A percentile compares a stretch with the other conserved stretches of the same genome.
Conservation (phyloP, 2,113 vertebrate species). For the Ancistrus triradiatus region DNA sequence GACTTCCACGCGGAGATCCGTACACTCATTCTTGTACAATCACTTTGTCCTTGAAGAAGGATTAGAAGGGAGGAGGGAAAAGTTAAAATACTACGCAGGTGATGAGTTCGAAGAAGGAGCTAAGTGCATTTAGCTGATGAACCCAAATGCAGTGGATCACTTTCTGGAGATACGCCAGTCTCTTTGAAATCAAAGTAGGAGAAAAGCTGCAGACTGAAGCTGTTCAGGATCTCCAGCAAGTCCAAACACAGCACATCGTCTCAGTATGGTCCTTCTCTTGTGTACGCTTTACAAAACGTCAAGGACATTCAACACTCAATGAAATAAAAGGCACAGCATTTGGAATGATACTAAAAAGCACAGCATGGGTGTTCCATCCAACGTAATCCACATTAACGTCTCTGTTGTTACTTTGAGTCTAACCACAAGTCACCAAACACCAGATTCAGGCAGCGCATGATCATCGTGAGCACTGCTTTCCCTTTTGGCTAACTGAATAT, state of each 20-base stretch:
- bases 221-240: no score
- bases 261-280: no score
- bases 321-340: no score
- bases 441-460: not conserved
- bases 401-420: not conserved
- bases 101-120: slow-evolving; percentile 58
- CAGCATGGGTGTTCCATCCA: no score
- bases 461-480: slow-evolving; percentile 19
- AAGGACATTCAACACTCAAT: no score
- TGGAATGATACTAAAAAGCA: no score
- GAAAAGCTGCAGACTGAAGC: not conserved
- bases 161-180: not conserved
- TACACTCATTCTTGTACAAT: slow-evolving; percentile 70
- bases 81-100: slow-evolving; percentile 50
- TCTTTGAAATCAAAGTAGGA: not conserved
- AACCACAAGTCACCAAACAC: not conserved
- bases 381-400: no score
- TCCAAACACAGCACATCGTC: no score
- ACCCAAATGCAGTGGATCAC: slow-evolving; percentile 7
- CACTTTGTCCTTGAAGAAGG: slow-evolving; percentile 86
- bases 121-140: slow-evolving; percentile 54
- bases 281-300: no score
- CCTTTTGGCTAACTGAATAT: slow-evolving; percentile 17
- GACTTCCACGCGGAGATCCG: slow-evolving; percentile 81
- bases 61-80: slow-evolving; percentile 40